Evolutionary conservation across 2,113 vertebrate genomes (phyloP).

Genomic region (Amblyopsis rosae): DNA sequence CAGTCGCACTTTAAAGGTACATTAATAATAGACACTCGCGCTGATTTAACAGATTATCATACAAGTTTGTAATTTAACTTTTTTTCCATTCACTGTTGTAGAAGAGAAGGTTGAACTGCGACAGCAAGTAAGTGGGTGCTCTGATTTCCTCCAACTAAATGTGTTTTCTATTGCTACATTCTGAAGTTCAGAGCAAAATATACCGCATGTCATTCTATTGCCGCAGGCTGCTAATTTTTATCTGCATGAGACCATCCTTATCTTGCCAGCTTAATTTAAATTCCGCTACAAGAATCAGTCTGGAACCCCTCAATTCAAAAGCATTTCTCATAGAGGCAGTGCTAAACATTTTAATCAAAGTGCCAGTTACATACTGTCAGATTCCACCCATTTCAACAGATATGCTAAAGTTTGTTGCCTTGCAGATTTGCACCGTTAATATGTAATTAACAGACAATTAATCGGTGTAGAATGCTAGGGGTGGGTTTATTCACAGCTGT

Average conservation of each 20-base stretch:
- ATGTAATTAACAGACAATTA: too few species aligned
- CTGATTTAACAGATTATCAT: neutral
- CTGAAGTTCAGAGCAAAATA: neutral
- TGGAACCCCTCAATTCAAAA: too few species aligned
- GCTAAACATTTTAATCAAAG: too few species aligned
- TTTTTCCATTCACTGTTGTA: conserved; percentile 19
- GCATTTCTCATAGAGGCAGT: too few species aligned
- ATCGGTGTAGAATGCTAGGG: too few species aligned
- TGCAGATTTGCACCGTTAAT: too few species aligned
- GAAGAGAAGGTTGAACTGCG: conserved; percentile 35
- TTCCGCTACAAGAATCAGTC: neutral
- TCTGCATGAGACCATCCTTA: too few species aligned
- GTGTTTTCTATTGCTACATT: neutral
- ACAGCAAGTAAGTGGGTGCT: conserved; percentile 43
- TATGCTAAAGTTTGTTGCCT: too few species aligned
- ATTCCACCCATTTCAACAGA: too few species aligned
- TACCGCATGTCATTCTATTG: neutral
- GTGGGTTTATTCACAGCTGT: too few species aligned
- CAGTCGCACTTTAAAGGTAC: neutral
- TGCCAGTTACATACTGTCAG: neutral
- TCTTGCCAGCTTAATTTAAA: too few species aligned
- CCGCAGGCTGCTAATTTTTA: neutral
- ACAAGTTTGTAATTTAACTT: neutral
- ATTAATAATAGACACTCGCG: too few species aligned
- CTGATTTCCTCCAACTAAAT: neutral